phyloP scores from a whole-genome alignment of 2,888 invertebrate genomes.

The Acleris holmiana region DNA sequence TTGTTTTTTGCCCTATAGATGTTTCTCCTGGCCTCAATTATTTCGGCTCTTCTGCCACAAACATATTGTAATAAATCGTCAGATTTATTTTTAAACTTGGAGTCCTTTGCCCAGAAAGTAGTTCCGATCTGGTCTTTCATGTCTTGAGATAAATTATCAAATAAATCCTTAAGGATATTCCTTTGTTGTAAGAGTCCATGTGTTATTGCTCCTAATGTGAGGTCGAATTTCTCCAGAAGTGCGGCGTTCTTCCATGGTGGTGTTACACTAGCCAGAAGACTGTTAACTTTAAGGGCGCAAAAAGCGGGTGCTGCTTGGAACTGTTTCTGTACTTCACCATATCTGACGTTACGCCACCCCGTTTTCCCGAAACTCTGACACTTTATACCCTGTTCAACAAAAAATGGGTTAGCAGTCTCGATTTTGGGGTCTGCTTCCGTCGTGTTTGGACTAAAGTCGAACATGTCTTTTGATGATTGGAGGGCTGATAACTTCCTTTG shows the following conservation, averaged over 20 bases:
- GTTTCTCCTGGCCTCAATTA: conserved; percentile 20
- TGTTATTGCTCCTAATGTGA: conserved; percentile 5
- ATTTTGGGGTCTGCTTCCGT: too few species aligned
- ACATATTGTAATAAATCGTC: conserved; percentile 20
- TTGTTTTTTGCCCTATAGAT: conserved; percentile 23
- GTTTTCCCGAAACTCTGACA: conserved; percentile 3
- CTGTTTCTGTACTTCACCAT: too few species aligned
- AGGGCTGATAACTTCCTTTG: too few species aligned
- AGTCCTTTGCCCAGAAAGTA: too few species aligned
- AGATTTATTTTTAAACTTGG: conserved; percentile 1
- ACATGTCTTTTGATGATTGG: too few species aligned
- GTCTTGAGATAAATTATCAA: too few species aligned
- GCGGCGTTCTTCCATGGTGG: background rate
- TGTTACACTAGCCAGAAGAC: conserved; percentile 12
- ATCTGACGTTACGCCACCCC: too few species aligned
- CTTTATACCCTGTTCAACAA: conserved; percentile 4
- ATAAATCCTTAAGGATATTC: background rate
- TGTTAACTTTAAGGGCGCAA: conserved; percentile 9
- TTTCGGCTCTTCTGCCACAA: conserved; percentile 24
- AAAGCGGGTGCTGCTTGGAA: conserved; percentile 26
- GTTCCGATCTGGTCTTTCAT: too few species aligned
- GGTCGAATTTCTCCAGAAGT: conserved; percentile 6
- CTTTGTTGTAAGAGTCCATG: conserved; percentile 7
- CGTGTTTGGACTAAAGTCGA: too few species aligned
- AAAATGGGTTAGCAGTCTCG: background rate